Conservation (phyloP, 2,797 vertebrate species). For the Platyrinchus mystaceus region DNA sequence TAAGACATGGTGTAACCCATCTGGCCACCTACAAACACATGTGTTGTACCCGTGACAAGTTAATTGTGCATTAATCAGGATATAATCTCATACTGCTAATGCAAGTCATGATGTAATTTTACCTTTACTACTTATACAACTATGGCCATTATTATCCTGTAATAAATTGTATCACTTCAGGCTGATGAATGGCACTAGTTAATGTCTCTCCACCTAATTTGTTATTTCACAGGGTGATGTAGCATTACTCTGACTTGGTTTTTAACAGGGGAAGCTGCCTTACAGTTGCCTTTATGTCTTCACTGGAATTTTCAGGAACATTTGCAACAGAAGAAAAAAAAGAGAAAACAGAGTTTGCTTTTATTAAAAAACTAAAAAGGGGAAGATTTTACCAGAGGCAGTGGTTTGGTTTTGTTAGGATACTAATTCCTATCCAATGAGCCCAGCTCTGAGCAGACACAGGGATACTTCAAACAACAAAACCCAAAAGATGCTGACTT, state of each 20-base stretch:
- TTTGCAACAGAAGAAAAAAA: background rate
- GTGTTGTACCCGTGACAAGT: constrained; percentile 43
- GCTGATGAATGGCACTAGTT: constrained; percentile 43
- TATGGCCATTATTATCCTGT: constrained; percentile 40
- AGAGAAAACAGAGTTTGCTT: background rate
- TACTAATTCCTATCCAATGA: background rate
- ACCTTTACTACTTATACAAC: constrained; percentile 46
- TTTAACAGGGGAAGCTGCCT: background rate
- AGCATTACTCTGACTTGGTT: background rate
- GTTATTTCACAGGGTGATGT: constrained; percentile 30
- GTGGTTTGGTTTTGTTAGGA: background rate
- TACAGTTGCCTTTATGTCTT: background rate
- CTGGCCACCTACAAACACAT: constrained; percentile 49
- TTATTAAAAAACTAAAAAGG: background rate
- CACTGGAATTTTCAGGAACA: background rate
- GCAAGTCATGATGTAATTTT: constrained; percentile 67
- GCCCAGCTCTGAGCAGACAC: background rate
- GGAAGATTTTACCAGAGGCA: background rate
- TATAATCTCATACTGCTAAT: constrained; percentile 61
- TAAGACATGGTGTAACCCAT: constrained; percentile 18
- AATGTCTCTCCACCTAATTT: constrained; percentile 21
- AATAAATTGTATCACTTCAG: constrained; percentile 58
- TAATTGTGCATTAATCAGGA: constrained; percentile 71
- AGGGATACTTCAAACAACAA: background rate
- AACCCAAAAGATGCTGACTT: background rate